Evolutionary conservation across 2,888 invertebrate genomes (phyloP).

Genomic region (Ectemnius cavifrons): DNA sequence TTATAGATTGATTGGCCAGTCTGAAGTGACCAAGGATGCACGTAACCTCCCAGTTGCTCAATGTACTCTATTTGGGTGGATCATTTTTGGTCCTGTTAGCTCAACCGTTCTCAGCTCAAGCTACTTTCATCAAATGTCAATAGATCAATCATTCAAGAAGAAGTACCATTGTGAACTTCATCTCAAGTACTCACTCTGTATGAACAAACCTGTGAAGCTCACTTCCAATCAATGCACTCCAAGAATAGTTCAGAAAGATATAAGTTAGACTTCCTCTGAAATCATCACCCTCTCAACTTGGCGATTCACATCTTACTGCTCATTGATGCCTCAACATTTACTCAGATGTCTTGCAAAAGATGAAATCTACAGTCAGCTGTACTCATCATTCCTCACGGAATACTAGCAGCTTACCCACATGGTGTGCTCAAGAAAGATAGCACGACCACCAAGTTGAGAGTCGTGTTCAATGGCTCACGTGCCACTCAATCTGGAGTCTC

Average conservation of each 20-base stretch:
- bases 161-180: neutral
- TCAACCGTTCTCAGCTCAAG: neutral
- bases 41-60: too few relatives aligned
- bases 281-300: neutral
- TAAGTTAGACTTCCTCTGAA: conserved; percentile 28
- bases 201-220: conserved; percentile 36
- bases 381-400: neutral
- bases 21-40: too few relatives aligned
- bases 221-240: conserved; percentile 25
- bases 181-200: neutral
- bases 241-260: conserved; percentile 29
- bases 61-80: conserved; percentile 3
- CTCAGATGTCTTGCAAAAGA: neutral
- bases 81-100: conserved; percentile 14
- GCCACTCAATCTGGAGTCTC: neutral
- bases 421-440: conserved; percentile 11
- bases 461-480: conserved; percentile 20
- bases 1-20: too few relatives aligned
- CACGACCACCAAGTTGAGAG: conserved; percentile 8
- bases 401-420: neutral
- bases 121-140: conserved; percentile 21
- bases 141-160: conserved; percentile 32
- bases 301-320: neutral
- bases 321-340: neutral
- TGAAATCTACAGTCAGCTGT: neutral